These are phyloP conservation scores for Megalops cyprinoides DNA, from an alignment of 2,797 vertebrate species.

Conservation along the genomic window DNA sequence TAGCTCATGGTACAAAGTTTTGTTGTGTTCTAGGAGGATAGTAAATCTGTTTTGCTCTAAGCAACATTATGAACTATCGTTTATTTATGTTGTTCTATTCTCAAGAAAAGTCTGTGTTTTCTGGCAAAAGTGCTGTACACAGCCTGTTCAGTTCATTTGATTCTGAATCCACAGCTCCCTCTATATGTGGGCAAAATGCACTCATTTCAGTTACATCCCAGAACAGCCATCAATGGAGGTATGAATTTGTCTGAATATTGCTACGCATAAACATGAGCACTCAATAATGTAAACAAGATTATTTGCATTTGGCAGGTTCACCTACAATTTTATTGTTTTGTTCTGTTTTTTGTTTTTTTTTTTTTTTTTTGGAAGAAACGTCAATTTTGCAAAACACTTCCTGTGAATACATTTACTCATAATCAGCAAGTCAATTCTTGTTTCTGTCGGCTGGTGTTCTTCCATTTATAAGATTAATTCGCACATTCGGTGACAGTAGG, in stretches of 20 bases:
- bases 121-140: neutral
- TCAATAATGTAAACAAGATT: neutral
- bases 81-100: neutral
- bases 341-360: no score
- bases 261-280: neutral
- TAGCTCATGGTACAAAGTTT: neutral
- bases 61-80: constrained; percentile 14
- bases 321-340: neutral
- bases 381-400: neutral
- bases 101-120: neutral
- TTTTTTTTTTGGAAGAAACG: neutral
- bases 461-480: neutral
- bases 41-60: constrained; percentile 10
- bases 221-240: neutral
- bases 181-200: neutral
- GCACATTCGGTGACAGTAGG: neutral
- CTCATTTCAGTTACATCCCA: neutral
- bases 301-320: neutral
- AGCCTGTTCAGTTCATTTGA: neutral
- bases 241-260: neutral
- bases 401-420: neutral
- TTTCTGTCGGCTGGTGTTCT: neutral
- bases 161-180: neutral
- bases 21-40: neutral
- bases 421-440: neutral